Conservation (phyloP, 1,140 invertebrate genomes). For the Coelopa frigida region DNA sequence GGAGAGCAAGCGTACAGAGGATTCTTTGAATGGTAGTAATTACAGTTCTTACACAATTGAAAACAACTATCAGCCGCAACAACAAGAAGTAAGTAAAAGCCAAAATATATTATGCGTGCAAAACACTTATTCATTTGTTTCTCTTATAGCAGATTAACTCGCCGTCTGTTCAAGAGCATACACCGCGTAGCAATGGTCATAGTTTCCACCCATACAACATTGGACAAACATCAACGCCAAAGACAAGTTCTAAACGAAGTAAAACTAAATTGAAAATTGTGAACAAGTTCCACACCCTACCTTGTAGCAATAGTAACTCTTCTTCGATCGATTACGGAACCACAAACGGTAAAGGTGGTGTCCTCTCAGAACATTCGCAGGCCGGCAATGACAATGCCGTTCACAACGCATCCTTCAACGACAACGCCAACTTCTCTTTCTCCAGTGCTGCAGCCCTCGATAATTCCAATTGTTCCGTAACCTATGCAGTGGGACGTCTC, state of each 20-base stretch:
- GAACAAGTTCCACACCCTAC: constrained; percentile 23
- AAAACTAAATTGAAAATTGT: constrained; percentile 26
- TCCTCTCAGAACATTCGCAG: constrained; percentile 1
- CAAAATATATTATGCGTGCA: no score
- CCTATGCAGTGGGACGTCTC: constrained; percentile 30
- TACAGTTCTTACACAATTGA: constrained; percentile 40
- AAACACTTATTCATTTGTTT: no score
- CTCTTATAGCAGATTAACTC: constrained; percentile 2
- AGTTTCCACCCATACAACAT: constrained; percentile 37
- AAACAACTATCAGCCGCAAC: constrained; percentile 33
- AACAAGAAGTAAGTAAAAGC: constrained; percentile 12
- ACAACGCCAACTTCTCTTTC: constrained; percentile 41
- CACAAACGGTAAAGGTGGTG: not conserved
- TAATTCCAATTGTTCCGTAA: constrained; percentile 38
- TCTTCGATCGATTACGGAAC: constrained; percentile 23
- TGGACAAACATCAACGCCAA: constrained; percentile 39
- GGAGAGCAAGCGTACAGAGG: constrained; percentile 16
- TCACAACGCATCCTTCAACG: constrained; percentile 32
- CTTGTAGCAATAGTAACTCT: constrained; percentile 35
- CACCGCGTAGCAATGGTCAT: constrained; percentile 25
- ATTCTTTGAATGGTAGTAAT: constrained; percentile 28
- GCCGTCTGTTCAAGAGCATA: constrained; percentile 16
- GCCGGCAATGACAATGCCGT: constrained; percentile 6
- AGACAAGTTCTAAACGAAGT: constrained; percentile 24
- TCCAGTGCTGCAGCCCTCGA: constrained; percentile 34